Conservation (phyloP, 2,797 vertebrate species). For the Etheostoma perlongum region DNA sequence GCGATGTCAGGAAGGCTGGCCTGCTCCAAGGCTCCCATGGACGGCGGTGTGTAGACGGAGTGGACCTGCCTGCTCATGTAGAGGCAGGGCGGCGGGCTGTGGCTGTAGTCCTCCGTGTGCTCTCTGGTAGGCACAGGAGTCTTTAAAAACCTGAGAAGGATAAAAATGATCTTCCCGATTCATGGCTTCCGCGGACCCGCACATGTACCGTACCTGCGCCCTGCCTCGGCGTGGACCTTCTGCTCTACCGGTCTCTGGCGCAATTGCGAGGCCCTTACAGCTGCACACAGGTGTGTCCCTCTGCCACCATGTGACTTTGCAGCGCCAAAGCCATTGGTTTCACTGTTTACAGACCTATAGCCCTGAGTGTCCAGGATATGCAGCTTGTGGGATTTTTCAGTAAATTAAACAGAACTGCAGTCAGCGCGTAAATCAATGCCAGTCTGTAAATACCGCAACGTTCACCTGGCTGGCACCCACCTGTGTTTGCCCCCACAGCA, state of each 20-base stretch:
- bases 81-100: conserved; percentile 94
- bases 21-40: conserved; percentile 89
- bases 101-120: conserved; percentile 90
- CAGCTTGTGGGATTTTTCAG: conserved; percentile 65
- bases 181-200: conserved; percentile 86
- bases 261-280: conserved; percentile 72
- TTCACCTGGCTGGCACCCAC: conserved; percentile 77
- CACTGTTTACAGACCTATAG: conserved; percentile 74
- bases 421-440: conserved; percentile 80
- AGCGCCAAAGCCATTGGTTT: conserved; percentile 80
- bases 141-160: conserved; percentile 93
- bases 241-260: conserved; percentile 79
- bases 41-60: conserved; percentile 84
- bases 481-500: conserved; percentile 59
- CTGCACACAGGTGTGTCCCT: conserved; percentile 85
- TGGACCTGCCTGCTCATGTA: conserved; percentile 94
- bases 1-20: conserved; percentile 89
- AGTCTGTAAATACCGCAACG: conserved; percentile 78
- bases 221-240: conserved; percentile 64
- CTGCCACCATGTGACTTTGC: conserved; percentile 85
- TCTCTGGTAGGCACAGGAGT: conserved; percentile 93
- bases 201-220: conserved; percentile 68
- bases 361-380: conserved; percentile 69
- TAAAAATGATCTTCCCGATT: conserved; percentile 94
- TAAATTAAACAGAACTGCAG: conserved; percentile 74